phyloP scores from a whole-genome alignment of 2,888 invertebrate species.

The Pseudanteris insignis region DNA sequence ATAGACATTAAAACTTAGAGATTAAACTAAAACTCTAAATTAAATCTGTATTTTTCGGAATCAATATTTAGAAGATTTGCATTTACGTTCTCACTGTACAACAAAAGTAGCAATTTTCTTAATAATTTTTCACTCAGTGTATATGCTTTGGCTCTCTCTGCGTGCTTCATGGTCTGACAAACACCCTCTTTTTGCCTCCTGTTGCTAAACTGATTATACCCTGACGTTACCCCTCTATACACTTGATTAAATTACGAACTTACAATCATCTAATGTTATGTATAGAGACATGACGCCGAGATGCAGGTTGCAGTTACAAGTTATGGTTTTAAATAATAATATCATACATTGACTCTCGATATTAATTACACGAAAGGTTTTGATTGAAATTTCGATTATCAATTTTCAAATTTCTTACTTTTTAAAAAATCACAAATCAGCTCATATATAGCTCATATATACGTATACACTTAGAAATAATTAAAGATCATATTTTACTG shows the following conservation, averaged over 20 bases:
- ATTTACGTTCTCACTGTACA: conserved; percentile 43
- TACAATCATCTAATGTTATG: conserved; percentile 57
- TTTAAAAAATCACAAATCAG: too few relatives aligned
- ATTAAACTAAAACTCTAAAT: not conserved
- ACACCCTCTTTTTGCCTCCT: conserved; percentile 51
- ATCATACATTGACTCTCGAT: conserved; percentile 27
- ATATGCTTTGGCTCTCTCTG: conserved; percentile 36
- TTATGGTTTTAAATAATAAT: conserved; percentile 37
- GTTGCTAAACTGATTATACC: conserved; percentile 57
- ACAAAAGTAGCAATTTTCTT: too few relatives aligned
- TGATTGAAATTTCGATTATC: conserved; percentile 5
- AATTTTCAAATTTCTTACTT: too few relatives aligned
- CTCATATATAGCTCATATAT: too few relatives aligned
- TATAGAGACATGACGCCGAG: conserved; percentile 42
- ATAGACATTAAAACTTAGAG: too few relatives aligned
- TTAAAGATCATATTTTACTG: too few relatives aligned
- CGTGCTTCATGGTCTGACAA: conserved; percentile 44
- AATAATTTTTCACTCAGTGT: too few relatives aligned
- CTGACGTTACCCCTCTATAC: conserved; percentile 48
- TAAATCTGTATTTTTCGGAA: too few relatives aligned
- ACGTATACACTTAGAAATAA: too few relatives aligned
- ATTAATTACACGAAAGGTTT: conserved; percentile 20
- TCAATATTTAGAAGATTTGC: too few relatives aligned
- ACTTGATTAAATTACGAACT: conserved; percentile 57
- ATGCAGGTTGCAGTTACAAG: conserved; percentile 26